Evolutionary conservation across 2,888 invertebrate species (phyloP).

Genomic region (Notodonta ziczac): DNA sequence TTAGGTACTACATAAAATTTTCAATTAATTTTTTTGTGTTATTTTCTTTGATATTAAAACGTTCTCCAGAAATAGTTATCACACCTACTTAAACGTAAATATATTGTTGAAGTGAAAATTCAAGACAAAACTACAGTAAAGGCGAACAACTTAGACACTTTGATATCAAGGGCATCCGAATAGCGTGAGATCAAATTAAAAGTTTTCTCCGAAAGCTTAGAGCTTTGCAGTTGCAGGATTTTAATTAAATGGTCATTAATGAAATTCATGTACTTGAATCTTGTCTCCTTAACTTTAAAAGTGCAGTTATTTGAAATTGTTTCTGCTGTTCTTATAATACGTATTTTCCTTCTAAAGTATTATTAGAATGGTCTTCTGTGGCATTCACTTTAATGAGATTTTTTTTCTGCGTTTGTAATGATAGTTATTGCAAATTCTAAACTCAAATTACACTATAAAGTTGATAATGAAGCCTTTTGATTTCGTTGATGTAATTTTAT

Average conservation of each 20-base stretch:
- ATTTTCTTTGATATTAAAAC: too few relatives aligned
- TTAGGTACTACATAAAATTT: too few relatives aligned
- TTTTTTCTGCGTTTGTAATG: too few relatives aligned
- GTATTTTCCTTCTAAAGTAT: constrained; percentile 30
- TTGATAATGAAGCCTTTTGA: too few relatives aligned
- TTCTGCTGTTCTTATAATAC: too few relatives aligned
- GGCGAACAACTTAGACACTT: constrained; percentile 45
- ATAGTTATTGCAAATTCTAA: too few relatives aligned
- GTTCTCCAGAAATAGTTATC: not conserved
- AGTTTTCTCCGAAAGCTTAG: constrained; percentile 38
- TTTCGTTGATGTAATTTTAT: too few relatives aligned
- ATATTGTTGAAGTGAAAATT: constrained; percentile 19
- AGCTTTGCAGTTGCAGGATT: constrained; percentile 30
- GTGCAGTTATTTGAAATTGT: constrained; percentile 46
- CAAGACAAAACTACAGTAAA: constrained; percentile 44
- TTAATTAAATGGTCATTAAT: constrained; percentile 6
- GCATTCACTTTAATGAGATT: too few relatives aligned
- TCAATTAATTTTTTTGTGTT: too few relatives aligned
- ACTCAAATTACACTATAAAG: too few relatives aligned
- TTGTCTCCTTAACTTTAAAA: constrained; percentile 2
- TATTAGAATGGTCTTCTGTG: constrained; percentile 23
- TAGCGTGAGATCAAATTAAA: constrained; percentile 52
- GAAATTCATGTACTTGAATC: not conserved
- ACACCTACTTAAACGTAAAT: not conserved
- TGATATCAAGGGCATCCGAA: constrained; percentile 47